Conservation (phyloP, 2,113 vertebrate species). For the Osmerus mordax region DNA sequence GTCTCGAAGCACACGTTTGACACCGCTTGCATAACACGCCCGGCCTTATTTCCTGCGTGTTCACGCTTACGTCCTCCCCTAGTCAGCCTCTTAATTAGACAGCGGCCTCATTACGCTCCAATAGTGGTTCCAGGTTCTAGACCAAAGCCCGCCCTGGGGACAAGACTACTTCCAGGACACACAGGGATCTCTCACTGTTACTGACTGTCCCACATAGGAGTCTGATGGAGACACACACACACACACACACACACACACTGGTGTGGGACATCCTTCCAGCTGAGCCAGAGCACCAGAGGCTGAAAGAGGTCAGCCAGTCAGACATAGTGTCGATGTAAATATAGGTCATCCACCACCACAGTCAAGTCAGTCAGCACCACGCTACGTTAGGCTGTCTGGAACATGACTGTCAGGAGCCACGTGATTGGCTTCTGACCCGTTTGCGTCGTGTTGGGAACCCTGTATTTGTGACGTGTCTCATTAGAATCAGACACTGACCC, state of each 20-base stretch:
- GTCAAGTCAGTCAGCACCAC: neutral
- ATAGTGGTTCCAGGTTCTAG: conserved; percentile 6
- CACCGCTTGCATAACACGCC: neutral
- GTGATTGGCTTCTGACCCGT: neutral
- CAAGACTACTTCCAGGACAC: conserved; percentile 35
- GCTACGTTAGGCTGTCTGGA: neutral
- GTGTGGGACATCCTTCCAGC: conserved; percentile 5
- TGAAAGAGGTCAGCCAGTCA: neutral
- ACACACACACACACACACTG: conserved; percentile 16
- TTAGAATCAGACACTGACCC: no score
- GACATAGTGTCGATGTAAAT: conserved; percentile 21
- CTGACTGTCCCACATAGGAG: neutral
- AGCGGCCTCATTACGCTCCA: conserved; percentile 33
- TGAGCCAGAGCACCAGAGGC: neutral
- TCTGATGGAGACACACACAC: neutral
- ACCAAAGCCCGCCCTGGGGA: conserved; percentile 26
- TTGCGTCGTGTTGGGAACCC: no score
- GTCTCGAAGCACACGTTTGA: neutral
- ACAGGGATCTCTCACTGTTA: neutral
- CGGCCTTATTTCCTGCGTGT: neutral
- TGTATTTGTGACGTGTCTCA: no score
- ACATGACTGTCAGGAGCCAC: neutral
- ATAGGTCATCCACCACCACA: conserved; percentile 19
- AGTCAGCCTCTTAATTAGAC: conserved; percentile 33
- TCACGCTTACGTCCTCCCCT: conserved; percentile 13